Conservation (phyloP, 2,113 vertebrate genomes). For the Mystacornis crossleyi region DNA sequence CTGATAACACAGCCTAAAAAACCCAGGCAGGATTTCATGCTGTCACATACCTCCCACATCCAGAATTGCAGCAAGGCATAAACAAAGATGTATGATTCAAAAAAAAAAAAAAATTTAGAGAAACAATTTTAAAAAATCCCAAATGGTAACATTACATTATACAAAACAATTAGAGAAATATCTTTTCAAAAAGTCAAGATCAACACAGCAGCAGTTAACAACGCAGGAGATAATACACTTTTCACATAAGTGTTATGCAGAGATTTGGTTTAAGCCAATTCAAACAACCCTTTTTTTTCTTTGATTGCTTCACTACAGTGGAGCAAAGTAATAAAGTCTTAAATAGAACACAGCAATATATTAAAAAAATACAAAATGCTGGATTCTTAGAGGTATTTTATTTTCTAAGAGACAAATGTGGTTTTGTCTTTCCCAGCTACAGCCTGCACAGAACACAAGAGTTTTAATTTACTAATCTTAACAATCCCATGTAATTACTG, state of each 20-base stretch:
- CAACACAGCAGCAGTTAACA: neutral
- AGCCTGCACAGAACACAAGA: neutral
- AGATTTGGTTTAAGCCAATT: neutral
- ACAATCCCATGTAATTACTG: constrained; percentile 26
- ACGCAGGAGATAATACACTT: neutral
- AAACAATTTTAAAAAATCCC: neutral
- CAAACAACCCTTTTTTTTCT: neutral
- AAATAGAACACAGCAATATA: neutral
- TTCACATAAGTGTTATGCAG: neutral
- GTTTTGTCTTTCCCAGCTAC: neutral
- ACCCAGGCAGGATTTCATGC: neutral
- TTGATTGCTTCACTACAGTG: neutral
- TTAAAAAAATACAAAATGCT: neutral
- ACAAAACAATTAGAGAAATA: neutral
- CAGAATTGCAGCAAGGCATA: neutral
- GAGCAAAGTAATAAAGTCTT: neutral
- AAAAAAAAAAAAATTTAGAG: neutral
- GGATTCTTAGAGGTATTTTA: neutral
- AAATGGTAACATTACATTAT: neutral
- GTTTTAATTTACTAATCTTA: constrained; percentile 13
- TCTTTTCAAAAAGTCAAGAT: neutral
- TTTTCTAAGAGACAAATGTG: neutral
- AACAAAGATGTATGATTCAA: neutral
- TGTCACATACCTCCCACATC: neutral
- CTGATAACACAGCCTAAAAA: neutral